Evolutionary conservation across 2,888 invertebrate species (phyloP).

Genomic region (Lacanobia oleracea): DNA sequence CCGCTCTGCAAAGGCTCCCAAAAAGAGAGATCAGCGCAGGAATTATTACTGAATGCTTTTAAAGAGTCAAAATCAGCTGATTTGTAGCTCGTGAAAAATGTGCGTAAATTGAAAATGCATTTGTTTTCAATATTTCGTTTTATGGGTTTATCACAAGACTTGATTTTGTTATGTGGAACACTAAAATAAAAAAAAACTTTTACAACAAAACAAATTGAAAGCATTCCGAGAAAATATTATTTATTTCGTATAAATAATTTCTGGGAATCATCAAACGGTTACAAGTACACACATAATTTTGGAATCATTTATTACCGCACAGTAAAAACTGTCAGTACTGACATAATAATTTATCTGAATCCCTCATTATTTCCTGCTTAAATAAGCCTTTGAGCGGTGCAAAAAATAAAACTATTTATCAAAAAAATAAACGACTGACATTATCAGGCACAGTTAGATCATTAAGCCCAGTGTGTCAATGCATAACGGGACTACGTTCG

Average conservation of each 20-base stretch:
- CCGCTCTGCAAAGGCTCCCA: constrained; percentile 9
- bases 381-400: constrained; percentile 29
- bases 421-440: constrained; percentile 35
- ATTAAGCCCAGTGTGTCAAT: constrained; percentile 67
- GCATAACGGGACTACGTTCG: constrained; percentile 58
- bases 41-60: background rate
- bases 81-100: background rate
- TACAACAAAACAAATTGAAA: constrained; percentile 1
- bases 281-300: constrained; percentile 25
- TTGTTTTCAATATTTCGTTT: background rate
- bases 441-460: constrained; percentile 58
- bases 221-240: background rate
- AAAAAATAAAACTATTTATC: constrained; percentile 46
- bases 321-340: constrained; percentile 35
- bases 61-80: background rate
- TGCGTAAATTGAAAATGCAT: too few relatives aligned
- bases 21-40: background rate
- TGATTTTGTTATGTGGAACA: background rate
- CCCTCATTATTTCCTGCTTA: constrained; percentile 35
- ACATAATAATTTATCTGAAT: constrained; percentile 39
- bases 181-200: constrained; percentile 7
- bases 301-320: constrained; percentile 44
- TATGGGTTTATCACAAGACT: background rate
- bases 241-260: constrained; percentile 8
- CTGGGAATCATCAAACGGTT: constrained; percentile 22